Percentiles rank a stretch among this genome's conserved stretches.
Evolutionary conservation across 2,888 invertebrate species (phyloP).

Genomic region (Oeneis ivallda): DNA sequence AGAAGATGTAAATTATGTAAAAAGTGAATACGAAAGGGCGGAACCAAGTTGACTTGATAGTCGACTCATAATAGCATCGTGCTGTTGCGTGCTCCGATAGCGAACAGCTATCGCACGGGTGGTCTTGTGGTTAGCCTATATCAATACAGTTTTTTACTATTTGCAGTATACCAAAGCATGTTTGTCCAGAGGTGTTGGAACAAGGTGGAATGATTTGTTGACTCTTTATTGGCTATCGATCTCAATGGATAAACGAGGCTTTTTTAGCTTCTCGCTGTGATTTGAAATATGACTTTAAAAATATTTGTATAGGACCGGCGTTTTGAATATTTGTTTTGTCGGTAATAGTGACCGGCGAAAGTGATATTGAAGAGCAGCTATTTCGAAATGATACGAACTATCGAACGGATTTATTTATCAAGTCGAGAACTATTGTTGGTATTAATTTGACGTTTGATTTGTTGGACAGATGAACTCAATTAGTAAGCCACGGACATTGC

Average conservation of each 20-base stretch:
- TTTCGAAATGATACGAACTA: slow-evolving; percentile 9
- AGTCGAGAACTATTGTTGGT: neutral
- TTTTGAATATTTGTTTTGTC: slow-evolving; percentile 44
- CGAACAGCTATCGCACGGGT: slow-evolving; percentile 67
- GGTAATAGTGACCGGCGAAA: slow-evolving; percentile 11
- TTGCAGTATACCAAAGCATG: slow-evolving; percentile 65
- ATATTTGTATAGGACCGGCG: slow-evolving; percentile 30
- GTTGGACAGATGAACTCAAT: no score
- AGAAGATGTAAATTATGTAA: slow-evolving; percentile 75
- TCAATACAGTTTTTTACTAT: slow-evolving; percentile 67
- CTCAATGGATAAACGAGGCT: slow-evolving; percentile 45
- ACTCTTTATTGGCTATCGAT: slow-evolving; percentile 66
- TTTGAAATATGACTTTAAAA: slow-evolving; percentile 33
- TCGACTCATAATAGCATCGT: slow-evolving; percentile 60
- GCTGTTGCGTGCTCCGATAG: slow-evolving; percentile 66
- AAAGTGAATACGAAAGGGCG: slow-evolving; percentile 65
- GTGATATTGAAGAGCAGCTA: slow-evolving; percentile 17
- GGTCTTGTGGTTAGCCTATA: slow-evolving; percentile 53
- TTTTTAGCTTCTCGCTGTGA: slow-evolving; percentile 30
- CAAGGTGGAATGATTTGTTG: slow-evolving; percentile 69
- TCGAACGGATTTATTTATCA: neutral
- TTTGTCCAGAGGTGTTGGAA: slow-evolving; percentile 69
- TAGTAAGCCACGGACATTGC: no score
- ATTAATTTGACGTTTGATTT: neutral
- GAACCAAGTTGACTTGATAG: slow-evolving; percentile 66